Evolutionary conservation across 37 sponge, comb jelly and placozoan species (phyloP), one percentile per base, ranked within the genome.

Genomic region (Haliclona indistincta): DNA sequence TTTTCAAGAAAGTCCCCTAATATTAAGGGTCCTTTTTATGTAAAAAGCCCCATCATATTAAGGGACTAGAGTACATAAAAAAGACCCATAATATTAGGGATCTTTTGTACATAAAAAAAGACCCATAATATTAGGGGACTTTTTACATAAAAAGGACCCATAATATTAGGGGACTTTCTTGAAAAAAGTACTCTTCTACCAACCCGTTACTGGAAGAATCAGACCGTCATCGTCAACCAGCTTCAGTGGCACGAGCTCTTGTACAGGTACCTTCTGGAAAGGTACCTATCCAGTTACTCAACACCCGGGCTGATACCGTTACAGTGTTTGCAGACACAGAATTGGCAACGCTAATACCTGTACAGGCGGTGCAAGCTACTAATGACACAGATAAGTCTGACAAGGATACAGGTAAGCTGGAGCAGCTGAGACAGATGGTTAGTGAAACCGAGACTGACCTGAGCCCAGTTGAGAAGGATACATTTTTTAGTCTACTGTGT

Each of bases 241-340:
- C 45, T 10, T 7, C 45, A 7, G 52, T 69, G 51, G 70, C 70
- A 6, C 8, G 56, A 37, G 43, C 43, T 41, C 10, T 74, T 45
- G 74, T 74, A 2, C 36, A 39, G 44, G 62, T 63, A 2, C 62
- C 3, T 10, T 7, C 25, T 2, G 43, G 62, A 5, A 4, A 38
- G 22, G 41, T 74, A 3, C 74, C 74, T 23, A 15, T 74, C 32
- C 61, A 63, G 11, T 7, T 74, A 5, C 44, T 74, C 6, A 74
- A 74, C 25, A 41, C 56, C 28, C 3, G 62, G 15, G 4, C 23
- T 8, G 62, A 74, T 22, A 3, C 43, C 2, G 74, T 74, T 10
- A 38, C 43, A 36, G 28, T 74, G 30, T 32, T 2, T 4, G 38
- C n/a, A 39, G 74, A 44, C 5, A 40, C 43, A 2, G 6, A 3